phyloP scores from a whole-genome alignment of 2,113 vertebrate genomes.

The Corythoichthys intestinalis region DNA sequence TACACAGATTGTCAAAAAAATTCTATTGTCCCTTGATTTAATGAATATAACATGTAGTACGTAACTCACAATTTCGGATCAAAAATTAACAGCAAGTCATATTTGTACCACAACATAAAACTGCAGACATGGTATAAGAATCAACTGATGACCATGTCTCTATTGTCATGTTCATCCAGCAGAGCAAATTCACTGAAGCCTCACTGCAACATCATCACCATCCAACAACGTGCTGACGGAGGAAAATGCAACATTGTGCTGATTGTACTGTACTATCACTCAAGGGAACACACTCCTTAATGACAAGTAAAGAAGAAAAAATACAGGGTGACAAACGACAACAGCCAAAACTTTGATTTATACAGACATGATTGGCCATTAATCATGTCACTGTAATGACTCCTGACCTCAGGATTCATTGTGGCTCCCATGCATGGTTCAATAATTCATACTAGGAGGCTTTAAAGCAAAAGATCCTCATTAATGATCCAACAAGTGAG shows the following conservation, averaged over 20 bases:
- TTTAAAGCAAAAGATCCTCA: constrained; percentile 33
- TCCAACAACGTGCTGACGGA: constrained; percentile 60
- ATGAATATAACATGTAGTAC: constrained; percentile 5
- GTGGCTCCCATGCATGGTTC: constrained; percentile 26
- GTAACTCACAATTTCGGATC: background rate
- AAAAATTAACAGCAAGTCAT: background rate
- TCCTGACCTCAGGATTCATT: constrained; percentile 43
- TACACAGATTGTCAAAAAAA: too few species aligned
- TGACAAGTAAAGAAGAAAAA: constrained; percentile 59
- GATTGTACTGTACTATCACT: constrained; percentile 63
- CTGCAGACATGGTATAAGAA: background rate
- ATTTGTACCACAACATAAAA: background rate
- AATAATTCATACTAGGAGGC: constrained; percentile 45
- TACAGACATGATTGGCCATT: constrained; percentile 55
- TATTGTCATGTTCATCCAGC: constrained; percentile 16
- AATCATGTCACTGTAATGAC: constrained; percentile 60
- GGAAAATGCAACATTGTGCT: constrained; percentile 53
- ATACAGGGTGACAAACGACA: constrained; percentile 56
- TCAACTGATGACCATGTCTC: background rate
- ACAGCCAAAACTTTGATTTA: constrained; percentile 59
- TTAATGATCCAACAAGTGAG: constrained; percentile 26
- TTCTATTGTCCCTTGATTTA: background rate
- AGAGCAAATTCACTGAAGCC: constrained; percentile 32
- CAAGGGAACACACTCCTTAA: constrained; percentile 59
- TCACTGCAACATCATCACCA: constrained; percentile 30